phyloP scores from a whole-genome alignment of 2,888 invertebrate genomes.

The Gonocerus acuteangulatus region DNA sequence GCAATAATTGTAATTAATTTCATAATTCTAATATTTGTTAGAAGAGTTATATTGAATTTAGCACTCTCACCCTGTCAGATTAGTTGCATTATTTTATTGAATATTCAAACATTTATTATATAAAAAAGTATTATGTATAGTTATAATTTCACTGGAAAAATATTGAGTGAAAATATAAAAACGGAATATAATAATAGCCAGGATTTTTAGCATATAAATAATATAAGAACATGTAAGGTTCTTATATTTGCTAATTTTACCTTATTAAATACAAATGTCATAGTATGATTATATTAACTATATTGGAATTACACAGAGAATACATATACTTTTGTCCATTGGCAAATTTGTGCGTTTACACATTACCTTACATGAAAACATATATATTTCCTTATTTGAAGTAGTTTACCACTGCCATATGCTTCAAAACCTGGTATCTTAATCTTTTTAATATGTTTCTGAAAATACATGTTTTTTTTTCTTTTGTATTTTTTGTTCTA shows the following conservation, averaged over 20 bases:
- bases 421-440: neutral
- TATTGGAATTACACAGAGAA: neutral
- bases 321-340: no score
- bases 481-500: neutral
- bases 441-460: neutral
- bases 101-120: neutral
- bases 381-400: neutral
- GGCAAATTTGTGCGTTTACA: neutral
- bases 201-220: conserved; percentile 8
- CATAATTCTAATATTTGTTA: no score
- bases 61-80: no score
- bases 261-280: neutral
- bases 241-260: conserved; percentile 14
- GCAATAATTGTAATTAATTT: no score
- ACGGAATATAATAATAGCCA: conserved; percentile 9
- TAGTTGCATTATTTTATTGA: neutral
- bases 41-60: no score
- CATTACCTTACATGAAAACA: neutral
- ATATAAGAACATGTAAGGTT: neutral
- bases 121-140: no score
- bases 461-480: neutral
- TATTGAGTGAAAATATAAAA: neutral
- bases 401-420: neutral
- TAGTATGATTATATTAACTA: conserved; percentile 5
- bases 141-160: neutral